These are phyloP conservation scores for Hydrocynus forskahlii DNA, from an alignment of 2,797 vertebrate genomes.

Conservation along the genomic window DNA sequence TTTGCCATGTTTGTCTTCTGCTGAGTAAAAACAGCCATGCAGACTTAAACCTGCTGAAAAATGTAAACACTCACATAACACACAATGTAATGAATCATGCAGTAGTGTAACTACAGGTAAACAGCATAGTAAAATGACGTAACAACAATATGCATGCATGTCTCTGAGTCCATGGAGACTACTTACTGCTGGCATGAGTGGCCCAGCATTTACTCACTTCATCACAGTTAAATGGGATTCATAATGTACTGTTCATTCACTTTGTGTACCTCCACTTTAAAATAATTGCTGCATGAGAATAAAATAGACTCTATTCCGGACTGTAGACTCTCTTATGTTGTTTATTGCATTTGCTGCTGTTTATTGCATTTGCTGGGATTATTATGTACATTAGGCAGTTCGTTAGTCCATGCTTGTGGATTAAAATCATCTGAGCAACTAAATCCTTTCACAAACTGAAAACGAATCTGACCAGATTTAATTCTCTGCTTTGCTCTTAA, in stretches of 20 bases:
- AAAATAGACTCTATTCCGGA: neutral
- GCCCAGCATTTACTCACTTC: no score
- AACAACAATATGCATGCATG: neutral
- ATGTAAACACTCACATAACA: no score
- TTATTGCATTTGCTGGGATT: constrained; percentile 7
- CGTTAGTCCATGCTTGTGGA: constrained; percentile 19
- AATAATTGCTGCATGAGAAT: neutral
- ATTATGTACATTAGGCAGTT: constrained; percentile 11
- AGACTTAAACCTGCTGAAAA: no score
- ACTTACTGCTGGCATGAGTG: neutral
- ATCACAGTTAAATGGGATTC: no score
- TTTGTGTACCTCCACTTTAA: neutral
- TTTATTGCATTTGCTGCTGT: neutral
- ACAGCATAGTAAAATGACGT: neutral
- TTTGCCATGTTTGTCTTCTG: no score
- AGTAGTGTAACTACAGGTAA: neutral
- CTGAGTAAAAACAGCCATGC: no score
- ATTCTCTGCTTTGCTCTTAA: constrained; percentile 21
- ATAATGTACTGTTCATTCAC: neutral
- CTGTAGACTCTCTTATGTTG: neutral
- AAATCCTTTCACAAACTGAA: constrained; percentile 10
- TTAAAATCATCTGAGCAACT: constrained; percentile 9
- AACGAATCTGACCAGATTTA: constrained; percentile 20
- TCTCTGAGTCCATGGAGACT: neutral
- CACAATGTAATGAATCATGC: neutral